Percentiles rank a stretch among this genome's conserved stretches.
phyloP scores from a whole-genome alignment of 2,888 invertebrate genomes.

The Meghimatium bilineatum region DNA sequence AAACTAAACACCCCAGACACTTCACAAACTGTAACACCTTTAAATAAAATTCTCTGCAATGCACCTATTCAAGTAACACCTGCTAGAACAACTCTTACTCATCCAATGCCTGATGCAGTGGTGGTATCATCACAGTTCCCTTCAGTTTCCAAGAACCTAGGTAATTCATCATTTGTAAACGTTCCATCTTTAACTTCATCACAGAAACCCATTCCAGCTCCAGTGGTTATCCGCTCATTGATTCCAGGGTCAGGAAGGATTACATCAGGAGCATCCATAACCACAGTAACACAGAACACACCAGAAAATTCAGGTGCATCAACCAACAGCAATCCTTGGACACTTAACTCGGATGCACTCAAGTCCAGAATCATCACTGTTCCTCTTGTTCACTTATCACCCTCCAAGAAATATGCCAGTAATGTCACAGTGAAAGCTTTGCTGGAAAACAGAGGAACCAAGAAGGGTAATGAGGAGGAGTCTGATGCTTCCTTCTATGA shows the following conservation, averaged over 20 bases:
- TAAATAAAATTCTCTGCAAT: not conserved
- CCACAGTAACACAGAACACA: not conserved
- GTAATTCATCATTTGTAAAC: not conserved
- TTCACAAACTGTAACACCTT: not conserved
- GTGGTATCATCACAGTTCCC: too few relatives aligned
- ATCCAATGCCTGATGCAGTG: not conserved
- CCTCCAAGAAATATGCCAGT: slow-evolving; percentile 64
- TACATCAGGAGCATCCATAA: not conserved
- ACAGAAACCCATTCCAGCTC: slow-evolving; percentile 34
- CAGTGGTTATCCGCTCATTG: slow-evolving; percentile 41
- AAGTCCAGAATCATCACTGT: slow-evolving; percentile 32
- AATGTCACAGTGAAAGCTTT: slow-evolving; percentile 74
- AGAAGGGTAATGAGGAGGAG: slow-evolving; percentile 28
- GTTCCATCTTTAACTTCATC: not conserved
- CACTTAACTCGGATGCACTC: not conserved
- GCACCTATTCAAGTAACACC: not conserved
- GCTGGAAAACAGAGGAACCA: slow-evolving; percentile 65
- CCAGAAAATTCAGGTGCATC: not conserved
- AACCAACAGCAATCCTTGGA: not conserved
- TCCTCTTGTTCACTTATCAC: slow-evolving; percentile 23
- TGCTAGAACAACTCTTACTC: not conserved
- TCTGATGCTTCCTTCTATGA: not conserved
- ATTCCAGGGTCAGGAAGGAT: not conserved
- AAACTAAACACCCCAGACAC: slow-evolving; percentile 1
- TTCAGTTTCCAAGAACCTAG: not conserved